Evolutionary conservation across 2,113 vertebrate genomes (phyloP), one percentile per base, ranked within the genome.

Genomic region (Camelus dromedarius): DNA sequence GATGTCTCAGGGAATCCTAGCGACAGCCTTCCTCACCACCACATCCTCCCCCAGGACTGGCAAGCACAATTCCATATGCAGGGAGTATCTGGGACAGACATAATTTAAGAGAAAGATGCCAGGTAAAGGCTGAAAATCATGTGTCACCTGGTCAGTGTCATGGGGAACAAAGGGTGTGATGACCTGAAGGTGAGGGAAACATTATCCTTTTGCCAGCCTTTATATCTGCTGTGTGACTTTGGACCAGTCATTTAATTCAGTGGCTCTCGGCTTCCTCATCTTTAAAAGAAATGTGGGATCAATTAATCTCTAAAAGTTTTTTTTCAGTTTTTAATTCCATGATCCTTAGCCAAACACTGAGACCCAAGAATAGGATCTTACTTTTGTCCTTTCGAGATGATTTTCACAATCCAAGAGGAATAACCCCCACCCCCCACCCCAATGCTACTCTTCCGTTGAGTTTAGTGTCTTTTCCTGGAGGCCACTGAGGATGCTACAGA

Each of bases 301-400:
- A 76, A 80, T 22, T 70, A 50, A 48, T 18, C 38, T 91, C 62
- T 94, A 6, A 56, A 52, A 9, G 5, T 54, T 35, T 82, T 42
- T 42, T 86, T 84, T 48, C 28, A 67, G 62, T 82, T 54, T 58
- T 35, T 58, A 56, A 86, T 64, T 75, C 89, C 46, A 67, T 14
- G n/a, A 80, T 64, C 42, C 80, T 86, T 90, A 95, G 54, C 32
- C 84, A 93, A 86, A 94, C 28, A 38, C 48, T 10, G 66, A 79
- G 54, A 82, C 32, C 52, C 66, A 66, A 77, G 50, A 89, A 54
- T 24, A 91, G 9, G 32, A 60, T 58, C 46, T 89, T 79, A 42
- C 50, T 75, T 60, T 30, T 54, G 48, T 91, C n/a, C 38, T 84
- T 85, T 89, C 75, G 46, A 90, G 87, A 56, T 70, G 3, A 81